phyloP scores from a whole-genome alignment of 1,140 invertebrate genomes.

The Camponotus floridanus region DNA sequence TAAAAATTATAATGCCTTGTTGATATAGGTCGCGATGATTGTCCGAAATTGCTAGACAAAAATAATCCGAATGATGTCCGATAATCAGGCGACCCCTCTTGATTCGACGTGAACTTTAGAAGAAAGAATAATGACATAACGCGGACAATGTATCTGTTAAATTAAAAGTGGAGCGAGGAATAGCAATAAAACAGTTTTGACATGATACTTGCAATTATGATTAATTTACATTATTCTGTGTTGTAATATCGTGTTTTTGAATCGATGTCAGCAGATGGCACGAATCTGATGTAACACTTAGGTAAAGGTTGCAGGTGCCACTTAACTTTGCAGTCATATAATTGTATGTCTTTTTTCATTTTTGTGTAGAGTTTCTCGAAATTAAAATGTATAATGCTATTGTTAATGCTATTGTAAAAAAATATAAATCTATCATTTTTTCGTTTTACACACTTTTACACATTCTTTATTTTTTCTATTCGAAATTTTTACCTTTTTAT shows the following conservation, averaged over 20 bases:
- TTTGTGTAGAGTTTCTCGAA: not conserved
- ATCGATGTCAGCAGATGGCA: not conserved
- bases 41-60: not conserved
- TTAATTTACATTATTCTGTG: not conserved
- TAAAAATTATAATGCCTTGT: constrained; percentile 11
- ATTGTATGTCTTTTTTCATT: not conserved
- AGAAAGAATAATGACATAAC: constrained; percentile 26
- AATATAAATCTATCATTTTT: not conserved
- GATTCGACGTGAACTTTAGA: constrained; percentile 52
- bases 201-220: constrained; percentile 16
- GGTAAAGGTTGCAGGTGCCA: not conserved
- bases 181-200: constrained; percentile 34
- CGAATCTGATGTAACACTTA: constrained; percentile 24
- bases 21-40: constrained; percentile 9
- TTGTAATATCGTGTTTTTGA: not conserved
- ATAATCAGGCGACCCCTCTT: constrained; percentile 54
- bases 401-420: not conserved
- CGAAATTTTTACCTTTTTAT: not conserved
- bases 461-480: not conserved
- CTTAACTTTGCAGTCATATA: not conserved
- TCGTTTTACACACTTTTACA: not conserved
- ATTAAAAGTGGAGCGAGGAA: not conserved
- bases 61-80: not conserved
- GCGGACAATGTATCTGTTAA: not conserved
- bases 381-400: not conserved